Conservation (phyloP, 2,113 vertebrate genomes). For the Bujurquina vittata region DNA sequence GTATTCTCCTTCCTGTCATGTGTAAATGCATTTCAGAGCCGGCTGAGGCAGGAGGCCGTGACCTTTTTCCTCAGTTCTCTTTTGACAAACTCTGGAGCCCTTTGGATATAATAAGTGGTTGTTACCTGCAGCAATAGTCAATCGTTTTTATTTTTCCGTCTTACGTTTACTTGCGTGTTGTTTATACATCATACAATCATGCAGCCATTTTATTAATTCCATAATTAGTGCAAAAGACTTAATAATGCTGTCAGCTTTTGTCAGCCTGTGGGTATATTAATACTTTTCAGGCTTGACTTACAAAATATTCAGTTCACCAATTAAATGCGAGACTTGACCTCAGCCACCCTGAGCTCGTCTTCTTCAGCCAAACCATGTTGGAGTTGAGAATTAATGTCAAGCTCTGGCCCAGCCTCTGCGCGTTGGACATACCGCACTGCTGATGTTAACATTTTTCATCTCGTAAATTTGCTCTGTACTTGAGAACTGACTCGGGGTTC, state of each 20-base stretch:
- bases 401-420: background rate
- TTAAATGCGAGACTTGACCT: conserved; percentile 12
- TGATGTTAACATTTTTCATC: conserved; percentile 31
- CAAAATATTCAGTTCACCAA: background rate
- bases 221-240: background rate
- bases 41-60: background rate
- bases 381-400: background rate
- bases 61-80: conserved; percentile 18
- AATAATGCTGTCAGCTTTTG: background rate
- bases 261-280: background rate
- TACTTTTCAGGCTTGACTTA: background rate
- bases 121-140: background rate
- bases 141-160: background rate
- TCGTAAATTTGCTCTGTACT: conserved; percentile 21
- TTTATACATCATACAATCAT: background rate
- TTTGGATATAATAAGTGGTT: background rate
- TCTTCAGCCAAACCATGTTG: background rate
- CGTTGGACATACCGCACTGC: background rate
- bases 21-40: conserved; percentile 19
- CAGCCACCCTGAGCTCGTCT: background rate
- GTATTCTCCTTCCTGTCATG: background rate
- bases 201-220: background rate
- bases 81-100: background rate
- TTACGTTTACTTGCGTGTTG: background rate
- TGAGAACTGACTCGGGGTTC: conserved; percentile 18